Evolutionary conservation across 2,113 vertebrate genomes (phyloP), one percentile per base, ranked within the genome.

Genomic region (Phylloscopus trochilus): DNA sequence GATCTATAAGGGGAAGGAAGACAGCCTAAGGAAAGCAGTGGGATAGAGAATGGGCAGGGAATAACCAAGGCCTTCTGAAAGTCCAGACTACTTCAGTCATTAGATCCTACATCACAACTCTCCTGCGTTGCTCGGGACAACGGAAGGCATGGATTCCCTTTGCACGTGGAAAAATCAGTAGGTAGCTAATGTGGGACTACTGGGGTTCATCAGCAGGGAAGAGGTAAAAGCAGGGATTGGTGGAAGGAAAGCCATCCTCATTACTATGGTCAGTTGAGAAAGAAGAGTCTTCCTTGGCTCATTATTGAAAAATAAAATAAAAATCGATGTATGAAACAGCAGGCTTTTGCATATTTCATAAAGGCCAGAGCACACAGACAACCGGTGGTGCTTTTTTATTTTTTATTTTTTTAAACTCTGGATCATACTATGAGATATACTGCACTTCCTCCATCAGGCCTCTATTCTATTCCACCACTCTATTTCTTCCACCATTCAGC

Each of bases 401-500:
- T 70, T 24, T 68, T 74, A 5, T 26, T 60, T 69, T 75, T 74
- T 80, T 27, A 13, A 89, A 73, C 51, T 93, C 41, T 60, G 47
- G 46, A 79, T 89, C 46, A 46, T 24, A 85, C 78, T 49, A 20
- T 14, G 41, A 85, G 64, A 95, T 52, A 47, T 60, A 78, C 80
- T 95, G 91, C 55, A 92, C 80, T 91, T 96, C 87, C 82, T 96
- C 74, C 73, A 88, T 91, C 67, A 93, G 94, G 86, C 89, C 92
- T 85, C 93, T 92, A 55, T 72, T 92, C 47, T 92, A 85, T 76
- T 93, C 92, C 91, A 95, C 75, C 90, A 94, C 88, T 82, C 64
- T 94, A 17, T 83, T 56, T 92, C 97, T 86, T 96, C 96, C 95
- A 97, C 95, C 92, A 82, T 89, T 96, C 95, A 97, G 96, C 96